Base-by-base conservation (phyloP, 1,140 invertebrate species). In the Caenorhabditis inopinata region DNA sequence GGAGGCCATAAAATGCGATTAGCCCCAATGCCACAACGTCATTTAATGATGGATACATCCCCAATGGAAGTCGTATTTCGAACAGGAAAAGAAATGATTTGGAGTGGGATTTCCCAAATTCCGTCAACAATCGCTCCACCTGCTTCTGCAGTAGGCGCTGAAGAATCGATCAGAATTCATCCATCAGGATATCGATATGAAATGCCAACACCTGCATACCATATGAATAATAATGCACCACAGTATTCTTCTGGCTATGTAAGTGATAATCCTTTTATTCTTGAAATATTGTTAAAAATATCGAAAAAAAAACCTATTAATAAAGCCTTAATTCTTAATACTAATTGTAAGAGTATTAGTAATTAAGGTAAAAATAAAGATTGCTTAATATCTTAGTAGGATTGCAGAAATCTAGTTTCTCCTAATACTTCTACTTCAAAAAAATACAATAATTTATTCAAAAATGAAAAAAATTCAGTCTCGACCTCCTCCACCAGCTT, bases 171-270 rank as follows among this genome's bases (percentile, higher is more conserved):
- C 38, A 11, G 58, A 21, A 68, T 68, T 38, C n/a, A 68, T 38
- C 58, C 58, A 5, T 35, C 58, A 21, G 58, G 58, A 68, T 38
- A 68, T 68, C 58, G 58, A 38, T 68, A 38, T 68, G 58, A 68
- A 21, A 68, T 68, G 58, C 58, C 58, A 21, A 68, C 58, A 4
- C 32, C 32, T 38, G 58, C 58, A 21, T 68, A 68, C 38, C 32
- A 68, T 38, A 68, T 68, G 32, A 68, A 68, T 68, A 68, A 68
- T 12, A 68, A 68, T 68, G 58, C 58, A 42, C 58, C 58, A 21
- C 58, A 68, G 21, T 68, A 68, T 12, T 68, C 58, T 1, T 32
- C 58, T 21, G 58, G 58, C 46, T 47, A 68, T 68, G 58, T 68
- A 42, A 38, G 58, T 68, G n/a, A n/a, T n/a, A n/a, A n/a, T n/a